Evolutionary conservation across 2,888 invertebrate species (phyloP), one percentile per base, ranked within the genome.

Genomic region (Eristalinus sepulchralis): DNA sequence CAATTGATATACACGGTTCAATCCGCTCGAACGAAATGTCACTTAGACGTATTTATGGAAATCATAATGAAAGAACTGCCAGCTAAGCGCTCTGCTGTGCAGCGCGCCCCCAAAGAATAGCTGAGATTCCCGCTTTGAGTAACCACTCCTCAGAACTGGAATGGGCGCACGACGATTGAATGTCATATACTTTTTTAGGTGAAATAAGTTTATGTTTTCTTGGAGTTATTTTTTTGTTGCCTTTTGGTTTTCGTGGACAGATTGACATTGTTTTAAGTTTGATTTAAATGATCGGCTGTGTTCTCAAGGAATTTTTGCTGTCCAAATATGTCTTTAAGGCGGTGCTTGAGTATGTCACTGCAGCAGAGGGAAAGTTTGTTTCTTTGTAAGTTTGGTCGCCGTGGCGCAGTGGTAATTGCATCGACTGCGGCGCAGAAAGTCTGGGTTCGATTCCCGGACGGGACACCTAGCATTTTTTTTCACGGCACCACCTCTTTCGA

Each of bases 11-110:
- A 75, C 57, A 73, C 75, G 64, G 75, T 67, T 64, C 62, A 62
- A 81, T 76, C 76, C 57, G 70, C 63, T 81, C 57, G 71, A 60
- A 11, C 55, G 20, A 72, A 85, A 85, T 85, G 85, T 59, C 85
- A 77, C 68, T 81, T 77, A 82, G 77, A 24, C 72, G 68, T 66
- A 81, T 76, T 85, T 85, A 85, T 73, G 72, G 72, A 82, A 85
- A 82, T 68, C 77, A 77, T 81, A 82, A 85, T 72, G 22, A 64
- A 82, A 68, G 68, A 70, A 34, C 66, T 47, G 47, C 62, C 31
- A 27, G 62, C 62, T 55, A 66, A 70, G 34, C 39, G 33, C 13
- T 34, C 47, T 33, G 33, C 13, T 34, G 27, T 27, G 27, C 27
- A 55, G 67, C 66, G 80, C 64, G 36, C 75, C n/a, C 39, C 34